Evolutionary conservation across 2,888 invertebrate genomes (phyloP), one percentile per base, ranked within the genome.

Genomic region (Oscheius onirici): DNA sequence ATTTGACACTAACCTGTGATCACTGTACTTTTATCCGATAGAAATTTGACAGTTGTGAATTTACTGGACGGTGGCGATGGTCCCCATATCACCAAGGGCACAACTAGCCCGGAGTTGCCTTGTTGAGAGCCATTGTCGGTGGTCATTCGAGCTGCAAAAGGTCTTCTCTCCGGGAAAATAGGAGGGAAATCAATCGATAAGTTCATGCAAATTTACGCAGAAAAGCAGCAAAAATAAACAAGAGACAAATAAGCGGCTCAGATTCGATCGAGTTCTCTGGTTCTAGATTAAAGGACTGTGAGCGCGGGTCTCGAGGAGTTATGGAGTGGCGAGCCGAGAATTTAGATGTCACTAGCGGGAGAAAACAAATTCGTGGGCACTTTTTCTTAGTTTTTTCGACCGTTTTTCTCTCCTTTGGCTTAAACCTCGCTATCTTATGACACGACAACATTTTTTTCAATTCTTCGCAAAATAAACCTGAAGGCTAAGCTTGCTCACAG

Each of bases 71-170:
- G 97, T 1, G 97, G 94, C 87, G 93, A 92, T 84, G 93, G 93
- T 40, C 97, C 97, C 99, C 99, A 99, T 69, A 99, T 90, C 74
- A 97, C 95, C 73, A 99, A 93, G 0, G 99, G 99, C 65, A 99
- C 95, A 72, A 97, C 95, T 79, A 99, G 83, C 74, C 76, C 75
- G 24, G 63, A 22, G 17, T 63, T 63, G 11, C 46, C 63, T n/a
- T 73, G 55, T n/a, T 73, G 58, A 44, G 76, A 69, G 46, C 63
- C 51, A 34, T 44, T 57, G 15, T 51, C 41, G 51, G 26, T 40
- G 8, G 63, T 34, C 63, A 63, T 63, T 15, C 49, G 17, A 17
- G 17, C 17, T 34, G 34, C 34, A 49, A 49, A 49, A 17, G 34
- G 34, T 34, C 3, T 34, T 6, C 8, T 34, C 8, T 3, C 5